Base-by-base conservation (phyloP, 2,797 vertebrate genomes). In the Cyclura pinguis region DNA sequence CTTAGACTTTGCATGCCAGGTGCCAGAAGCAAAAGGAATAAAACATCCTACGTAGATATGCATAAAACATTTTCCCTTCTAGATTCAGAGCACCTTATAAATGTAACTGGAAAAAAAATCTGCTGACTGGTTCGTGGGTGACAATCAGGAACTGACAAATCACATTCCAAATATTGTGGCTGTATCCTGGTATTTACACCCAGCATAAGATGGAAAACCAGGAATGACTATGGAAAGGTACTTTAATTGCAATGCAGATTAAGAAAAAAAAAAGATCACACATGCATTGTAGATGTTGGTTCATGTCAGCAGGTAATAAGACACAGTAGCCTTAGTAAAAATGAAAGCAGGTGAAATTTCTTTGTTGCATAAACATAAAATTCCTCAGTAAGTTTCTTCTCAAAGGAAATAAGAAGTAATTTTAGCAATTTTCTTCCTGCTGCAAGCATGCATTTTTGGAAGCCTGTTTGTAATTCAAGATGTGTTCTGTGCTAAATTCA, bases 11-110 rank as follows among this genome's bases (percentile, higher is more conserved):
- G 38, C 35, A n/a, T 86, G 85, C 69, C 14, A 24, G 67, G 32
- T 35, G 72, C 59, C 74, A 14, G 74, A 73, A 83, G 47, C 78
- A 89, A 86, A 77, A 86, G 50, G 80, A 84, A 86, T 86, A 72
- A 91, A 77, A 77, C 57, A 72, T 47, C 73, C 64, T 27, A 72
- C 12, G 38, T 38, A 88, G 74, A 59, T 55, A 72, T 84, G 81
- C 74, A 88, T 88, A 91, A 91, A 91, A 88, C 59, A 89, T 88
- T 74, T 47, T 27, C 50, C 27, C 42, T 14, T 16, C 62, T 38
- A 32, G 29, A 52, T 57, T 69, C 38, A 87, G 86, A 67, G 50
- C 42, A 62, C 62, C 77, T 84, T 87, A 78, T 84, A 86, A 78
- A 84, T 32, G 20, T 67, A 55, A 42, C 55, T 62, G n/a, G 42